Conservation (phyloP, 2,888 invertebrate species). For the Agrotis segetum region DNA sequence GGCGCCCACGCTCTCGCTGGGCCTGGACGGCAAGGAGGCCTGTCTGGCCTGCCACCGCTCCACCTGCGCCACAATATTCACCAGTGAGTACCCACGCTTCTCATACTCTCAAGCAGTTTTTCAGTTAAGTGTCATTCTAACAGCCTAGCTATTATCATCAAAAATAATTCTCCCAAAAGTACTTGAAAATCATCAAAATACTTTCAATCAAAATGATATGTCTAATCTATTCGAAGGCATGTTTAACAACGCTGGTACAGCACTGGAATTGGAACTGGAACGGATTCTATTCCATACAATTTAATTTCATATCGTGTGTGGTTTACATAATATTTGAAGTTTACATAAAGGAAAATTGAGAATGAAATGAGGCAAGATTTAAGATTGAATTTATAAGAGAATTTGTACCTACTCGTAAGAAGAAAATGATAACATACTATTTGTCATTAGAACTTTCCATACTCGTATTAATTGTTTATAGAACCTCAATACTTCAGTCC, state of each 20-base stretch:
- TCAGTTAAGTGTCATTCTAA: too few relatives aligned
- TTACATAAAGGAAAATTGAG: background rate
- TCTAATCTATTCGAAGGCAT: background rate
- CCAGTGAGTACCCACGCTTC: constrained; percentile 76
- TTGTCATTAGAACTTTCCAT: constrained; percentile 15
- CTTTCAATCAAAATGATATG: background rate
- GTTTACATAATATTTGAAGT: background rate
- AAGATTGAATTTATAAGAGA: background rate
- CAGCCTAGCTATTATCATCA: background rate
- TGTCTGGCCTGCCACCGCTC: constrained; percentile 79
- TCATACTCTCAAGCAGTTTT: too few relatives aligned
- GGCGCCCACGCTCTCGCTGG: constrained; percentile 73
- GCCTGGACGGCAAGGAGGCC: constrained; percentile 77
- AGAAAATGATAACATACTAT: background rate
- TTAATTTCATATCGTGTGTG: background rate
- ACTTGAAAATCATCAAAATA: background rate
- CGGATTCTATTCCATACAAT: background rate
- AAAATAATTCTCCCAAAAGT: background rate
- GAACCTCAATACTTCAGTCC: constrained; percentile 37
- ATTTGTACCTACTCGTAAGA: too few relatives aligned
- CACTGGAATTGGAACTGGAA: background rate
- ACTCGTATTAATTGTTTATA: background rate
- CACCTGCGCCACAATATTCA: constrained; percentile 75
- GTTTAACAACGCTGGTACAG: too few relatives aligned
- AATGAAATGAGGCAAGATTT: background rate